Evolutionary conservation across 2,797 vertebrate genomes (phyloP).

Genomic region (Hippocampus kuda): DNA sequence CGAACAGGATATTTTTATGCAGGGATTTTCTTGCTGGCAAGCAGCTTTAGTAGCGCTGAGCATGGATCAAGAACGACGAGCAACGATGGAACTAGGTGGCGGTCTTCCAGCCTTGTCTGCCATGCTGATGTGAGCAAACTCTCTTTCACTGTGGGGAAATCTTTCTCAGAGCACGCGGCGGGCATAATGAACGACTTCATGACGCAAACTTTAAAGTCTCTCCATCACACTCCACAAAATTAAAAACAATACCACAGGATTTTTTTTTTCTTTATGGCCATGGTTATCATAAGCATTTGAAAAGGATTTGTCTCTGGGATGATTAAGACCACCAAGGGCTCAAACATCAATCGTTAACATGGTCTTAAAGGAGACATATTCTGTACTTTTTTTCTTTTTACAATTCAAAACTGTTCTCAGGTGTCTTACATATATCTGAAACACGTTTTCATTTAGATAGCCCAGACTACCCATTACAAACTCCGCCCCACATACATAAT

Average conservation of each 20-base stretch:
- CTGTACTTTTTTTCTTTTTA: too few species aligned
- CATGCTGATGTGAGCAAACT: slow-evolving; percentile 35
- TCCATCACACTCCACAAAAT: not conserved
- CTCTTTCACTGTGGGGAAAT: slow-evolving; percentile 21
- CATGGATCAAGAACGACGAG: slow-evolving; percentile 17
- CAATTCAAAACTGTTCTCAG: not conserved
- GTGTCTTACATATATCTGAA: too few species aligned
- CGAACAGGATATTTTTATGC: not conserved
- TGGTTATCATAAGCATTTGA: not conserved
- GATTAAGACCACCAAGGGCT: slow-evolving; percentile 1
- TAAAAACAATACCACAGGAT: not conserved
- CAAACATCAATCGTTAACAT: slow-evolving; percentile 25
- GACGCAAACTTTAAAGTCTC: slow-evolving; percentile 19
- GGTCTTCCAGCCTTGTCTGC: slow-evolving; percentile 17
- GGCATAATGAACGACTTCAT: slow-evolving; percentile 31
- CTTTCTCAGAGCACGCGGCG: slow-evolving; percentile 31
- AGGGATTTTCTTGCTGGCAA: slow-evolving; percentile 15
- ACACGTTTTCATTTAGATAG: too few species aligned
- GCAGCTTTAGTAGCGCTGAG: slow-evolving; percentile 29
- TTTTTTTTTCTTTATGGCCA: not conserved
- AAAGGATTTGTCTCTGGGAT: not conserved
- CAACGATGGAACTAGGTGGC: slow-evolving; percentile 11
- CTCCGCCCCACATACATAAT: too few species aligned
- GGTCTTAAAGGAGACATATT: not conserved
- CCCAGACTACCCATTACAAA: too few species aligned